Percentiles rank a stretch among this genome's conserved stretches.
Conservation (phyloP, 2,888 invertebrate genomes). For the Macrostomum cliftonense region DNA sequence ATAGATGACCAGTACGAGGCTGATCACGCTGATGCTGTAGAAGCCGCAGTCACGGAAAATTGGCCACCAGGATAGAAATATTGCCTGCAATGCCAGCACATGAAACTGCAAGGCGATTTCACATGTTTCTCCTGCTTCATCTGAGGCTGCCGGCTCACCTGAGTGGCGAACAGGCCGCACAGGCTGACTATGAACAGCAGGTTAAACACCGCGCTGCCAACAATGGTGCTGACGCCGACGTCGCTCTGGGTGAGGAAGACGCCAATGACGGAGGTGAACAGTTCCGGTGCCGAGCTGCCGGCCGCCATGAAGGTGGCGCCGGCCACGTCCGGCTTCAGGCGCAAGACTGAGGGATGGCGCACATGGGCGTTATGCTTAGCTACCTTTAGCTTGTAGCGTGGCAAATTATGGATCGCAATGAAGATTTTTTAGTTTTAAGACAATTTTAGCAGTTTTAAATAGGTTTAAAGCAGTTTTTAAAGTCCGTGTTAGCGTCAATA, state of each 20-base stretch:
- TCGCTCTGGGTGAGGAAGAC: conserved; percentile 31
- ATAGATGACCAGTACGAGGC: conserved; percentile 60
- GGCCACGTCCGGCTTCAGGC: conserved; percentile 29
- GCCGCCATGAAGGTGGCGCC: conserved; percentile 35
- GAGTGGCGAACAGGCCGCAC: conserved; percentile 29
- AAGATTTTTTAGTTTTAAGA: too few relatives aligned
- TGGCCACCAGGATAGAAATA: conserved; percentile 54
- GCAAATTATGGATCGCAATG: too few relatives aligned
- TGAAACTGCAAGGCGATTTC: too few relatives aligned
- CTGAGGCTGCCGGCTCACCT: too few relatives aligned
- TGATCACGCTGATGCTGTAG: conserved; percentile 59
- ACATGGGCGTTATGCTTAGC: too few relatives aligned
- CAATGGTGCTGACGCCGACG: conserved; percentile 33
- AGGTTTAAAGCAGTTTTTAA: too few relatives aligned
- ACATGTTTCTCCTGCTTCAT: too few relatives aligned
- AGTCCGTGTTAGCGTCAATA: too few relatives aligned
- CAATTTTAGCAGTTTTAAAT: too few relatives aligned
- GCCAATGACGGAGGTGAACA: conserved; percentile 30
- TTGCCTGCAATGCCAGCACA: conserved; percentile 11
- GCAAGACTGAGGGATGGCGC: conserved; percentile 17
- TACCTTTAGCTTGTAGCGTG: too few relatives aligned
- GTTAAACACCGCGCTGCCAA: conserved; percentile 35
- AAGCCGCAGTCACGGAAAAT: conserved; percentile 60
- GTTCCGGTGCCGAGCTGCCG: conserved; percentile 33
- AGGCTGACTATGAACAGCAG: conserved; percentile 33